Percentiles rank a stretch among this genome's conserved stretches.
Conservation (phyloP, 2,113 vertebrate genomes). For the Balaeniceps rex region DNA sequence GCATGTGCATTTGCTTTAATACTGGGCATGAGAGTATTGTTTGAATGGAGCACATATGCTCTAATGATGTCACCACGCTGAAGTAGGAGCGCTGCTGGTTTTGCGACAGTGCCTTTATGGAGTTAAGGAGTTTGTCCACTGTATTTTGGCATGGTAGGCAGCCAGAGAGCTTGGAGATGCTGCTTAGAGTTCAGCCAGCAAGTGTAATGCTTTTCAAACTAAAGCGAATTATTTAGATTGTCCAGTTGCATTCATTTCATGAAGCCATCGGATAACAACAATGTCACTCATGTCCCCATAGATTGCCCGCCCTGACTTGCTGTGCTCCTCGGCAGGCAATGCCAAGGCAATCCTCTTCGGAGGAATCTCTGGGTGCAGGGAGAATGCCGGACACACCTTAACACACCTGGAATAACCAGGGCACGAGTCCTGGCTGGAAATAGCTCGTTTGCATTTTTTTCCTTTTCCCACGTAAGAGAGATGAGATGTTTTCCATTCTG, state of each 20-base stretch:
- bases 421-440: neutral
- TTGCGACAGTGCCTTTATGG: neutral
- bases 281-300: neutral
- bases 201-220: neutral
- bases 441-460: neutral
- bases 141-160: neutral
- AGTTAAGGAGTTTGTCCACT: neutral
- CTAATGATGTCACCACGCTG: neutral
- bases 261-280: neutral
- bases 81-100: neutral
- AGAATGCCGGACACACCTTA: neutral
- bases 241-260: neutral
- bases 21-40: neutral
- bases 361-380: neutral
- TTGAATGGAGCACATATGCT: conserved; percentile 14
- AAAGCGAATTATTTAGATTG: neutral
- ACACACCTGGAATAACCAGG: neutral
- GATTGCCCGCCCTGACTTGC: accelerated
- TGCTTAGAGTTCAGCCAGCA: neutral
- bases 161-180: neutral
- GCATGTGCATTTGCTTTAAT: neutral
- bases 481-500: neutral
- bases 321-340: neutral
- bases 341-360: neutral
- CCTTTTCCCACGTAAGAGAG: neutral